Evolutionary conservation across 2,888 invertebrate genomes (phyloP), one percentile per base, ranked within the genome.

Genomic region (Heliconius ismenius): DNA sequence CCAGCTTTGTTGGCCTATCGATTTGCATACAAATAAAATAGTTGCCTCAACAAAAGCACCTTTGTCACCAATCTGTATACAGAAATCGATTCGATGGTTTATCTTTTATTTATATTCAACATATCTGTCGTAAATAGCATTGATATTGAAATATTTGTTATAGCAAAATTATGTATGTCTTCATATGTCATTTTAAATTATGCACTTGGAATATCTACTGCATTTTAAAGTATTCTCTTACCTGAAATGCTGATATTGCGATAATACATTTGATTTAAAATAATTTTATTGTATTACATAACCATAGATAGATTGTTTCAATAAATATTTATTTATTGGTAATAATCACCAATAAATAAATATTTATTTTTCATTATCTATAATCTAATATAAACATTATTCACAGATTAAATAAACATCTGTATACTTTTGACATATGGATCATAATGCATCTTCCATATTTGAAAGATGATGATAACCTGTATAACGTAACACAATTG

Each of bases 11-110:
- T 83, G 83, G 83, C 84, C 81, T 83, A 84, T 83, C 83, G 83
- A 93, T 93, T 93, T 92, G 91, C 93, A 92, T 93, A 92, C 90
- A 92, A 93, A 92, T 91, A 90, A 89, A 90, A 92, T 86, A 88
- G 89, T 89, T 92, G 92, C 91, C 91, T 91, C 90, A 87, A 91
- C 92, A 92, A 92, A 91, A 90, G 90, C 84, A 78, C 86, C 88
- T 89, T 91, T 92, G 92, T 92, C 89, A 90, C 89, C 87, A 85
- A 89, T 90, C 91, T 90, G 87, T 87, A 89, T 88, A 88, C 85
- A 85, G 87, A 85, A 89, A 91, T 91, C 89, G 88, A 88, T 86
- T 85, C 83, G 90, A 92, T 92, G 88, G 84, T 90, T 90, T 91
- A 93, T 93, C 92, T 90, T 89, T 89, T 90, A 91, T 92, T 91